These are phyloP conservation scores for Hirtodrosophila confusa DNA, from an alignment of 2,888 invertebrate genomes.

Conservation along the genomic window DNA sequence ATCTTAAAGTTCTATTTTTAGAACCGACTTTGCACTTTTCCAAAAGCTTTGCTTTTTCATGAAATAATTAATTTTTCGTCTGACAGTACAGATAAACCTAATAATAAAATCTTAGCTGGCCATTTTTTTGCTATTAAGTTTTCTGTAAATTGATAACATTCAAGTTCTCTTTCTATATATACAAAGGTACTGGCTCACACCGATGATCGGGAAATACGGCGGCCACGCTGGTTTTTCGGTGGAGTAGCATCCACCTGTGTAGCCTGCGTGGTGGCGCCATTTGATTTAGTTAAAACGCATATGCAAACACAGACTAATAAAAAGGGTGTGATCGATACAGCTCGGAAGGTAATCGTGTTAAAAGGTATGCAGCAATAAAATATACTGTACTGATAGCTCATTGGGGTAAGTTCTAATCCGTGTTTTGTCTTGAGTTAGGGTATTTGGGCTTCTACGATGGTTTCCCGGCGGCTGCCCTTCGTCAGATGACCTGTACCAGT, in stretches of 20 bases:
- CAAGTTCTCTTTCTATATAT: neutral
- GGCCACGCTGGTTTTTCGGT: slow-evolving; percentile 67
- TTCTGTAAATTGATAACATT: neutral
- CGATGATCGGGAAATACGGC: slow-evolving; percentile 14
- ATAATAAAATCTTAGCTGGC: too few species aligned
- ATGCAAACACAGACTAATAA: slow-evolving; percentile 50
- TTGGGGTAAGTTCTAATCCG: too few species aligned
- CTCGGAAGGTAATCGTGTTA: slow-evolving; percentile 20
- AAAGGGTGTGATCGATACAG: slow-evolving; percentile 26
- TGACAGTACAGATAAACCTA: too few species aligned
- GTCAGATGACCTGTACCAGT: slow-evolving; percentile 49
- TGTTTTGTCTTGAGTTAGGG: too few species aligned
- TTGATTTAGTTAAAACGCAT: slow-evolving; percentile 56
- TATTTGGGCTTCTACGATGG: too few species aligned
- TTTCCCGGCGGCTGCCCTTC: slow-evolving; percentile 32
- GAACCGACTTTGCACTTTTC: too few species aligned
- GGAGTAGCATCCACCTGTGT: slow-evolving; percentile 49
- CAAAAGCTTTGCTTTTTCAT: too few species aligned
- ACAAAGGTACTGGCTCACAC: slow-evolving; percentile 34
- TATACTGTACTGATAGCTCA: too few species aligned
- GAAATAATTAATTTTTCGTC: too few species aligned
- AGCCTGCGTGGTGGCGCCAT: slow-evolving; percentile 43
- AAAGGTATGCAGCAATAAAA: too few species aligned
- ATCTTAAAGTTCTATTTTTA: too few species aligned
- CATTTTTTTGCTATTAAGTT: too few species aligned